Percentiles rank a stretch among this genome's conserved stretches.
phyloP scores from a whole-genome alignment of 2,113 vertebrate species.

The Mellivora capensis region DNA sequence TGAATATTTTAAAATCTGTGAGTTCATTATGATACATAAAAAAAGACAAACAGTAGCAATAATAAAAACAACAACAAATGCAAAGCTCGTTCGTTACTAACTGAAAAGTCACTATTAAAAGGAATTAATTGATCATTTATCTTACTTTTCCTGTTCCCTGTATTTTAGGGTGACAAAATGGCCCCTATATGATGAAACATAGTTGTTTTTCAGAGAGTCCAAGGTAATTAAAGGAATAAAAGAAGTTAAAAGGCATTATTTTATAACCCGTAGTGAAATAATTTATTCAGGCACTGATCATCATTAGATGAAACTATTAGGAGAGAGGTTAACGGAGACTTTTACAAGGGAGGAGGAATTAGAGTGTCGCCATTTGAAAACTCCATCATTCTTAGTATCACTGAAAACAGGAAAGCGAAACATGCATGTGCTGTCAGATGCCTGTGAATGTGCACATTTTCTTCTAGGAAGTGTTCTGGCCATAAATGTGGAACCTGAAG shows the following conservation, averaged over 20 bases:
- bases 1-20: background rate
- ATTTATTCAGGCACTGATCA: background rate
- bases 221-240: background rate
- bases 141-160: background rate
- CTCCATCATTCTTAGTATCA: background rate
- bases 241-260: background rate
- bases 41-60: background rate
- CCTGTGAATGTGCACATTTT: no score
- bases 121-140: background rate
- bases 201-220: background rate
- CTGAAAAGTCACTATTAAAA: background rate
- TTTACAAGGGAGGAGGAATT: background rate
- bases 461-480: background rate
- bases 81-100: background rate
- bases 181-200: background rate
- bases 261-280: background rate
- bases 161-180: background rate
- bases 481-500: background rate
- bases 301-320: background rate
- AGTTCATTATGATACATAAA: background rate
- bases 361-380: background rate
- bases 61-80: background rate
- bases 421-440: background rate
- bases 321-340: background rate
- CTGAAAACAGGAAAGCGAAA: background rate